These are phyloP conservation scores for Baronia brevicornis DNA, from an alignment of 2,888 invertebrate species.

Conservation along the genomic window DNA sequence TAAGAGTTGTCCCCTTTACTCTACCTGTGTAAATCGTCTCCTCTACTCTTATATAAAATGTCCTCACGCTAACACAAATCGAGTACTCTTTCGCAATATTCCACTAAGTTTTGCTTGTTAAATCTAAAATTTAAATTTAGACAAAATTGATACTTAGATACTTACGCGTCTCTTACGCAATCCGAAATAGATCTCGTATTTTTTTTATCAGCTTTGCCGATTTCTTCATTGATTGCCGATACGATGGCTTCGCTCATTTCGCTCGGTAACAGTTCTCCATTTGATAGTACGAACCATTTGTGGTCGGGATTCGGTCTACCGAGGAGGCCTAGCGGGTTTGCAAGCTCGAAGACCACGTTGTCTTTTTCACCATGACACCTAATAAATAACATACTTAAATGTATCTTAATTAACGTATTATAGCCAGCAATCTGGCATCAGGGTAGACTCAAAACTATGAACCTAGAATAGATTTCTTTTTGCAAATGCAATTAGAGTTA, in stretches of 20 bases:
- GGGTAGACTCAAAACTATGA: too few species aligned
- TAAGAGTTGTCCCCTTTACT: background rate
- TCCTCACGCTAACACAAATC: too few species aligned
- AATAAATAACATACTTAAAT: conserved; percentile 19
- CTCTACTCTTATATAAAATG: too few species aligned
- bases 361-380: conserved; percentile 81
- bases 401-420: too few species aligned
- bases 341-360: conserved; percentile 76
- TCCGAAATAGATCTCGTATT: conserved; percentile 40
- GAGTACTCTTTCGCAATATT: too few species aligned
- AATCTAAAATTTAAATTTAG: too few species aligned
- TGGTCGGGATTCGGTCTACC: conserved; percentile 42
- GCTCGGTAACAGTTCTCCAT: conserved; percentile 41
- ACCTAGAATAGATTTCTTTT: background rate
- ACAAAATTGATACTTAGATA: conserved; percentile 19
- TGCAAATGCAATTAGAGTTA: background rate
- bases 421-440: too few species aligned
- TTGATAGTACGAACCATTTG: conserved; percentile 44
- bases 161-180: conserved; percentile 40
- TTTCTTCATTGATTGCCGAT: conserved; percentile 33
- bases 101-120: too few species aligned
- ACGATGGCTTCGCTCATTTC: conserved; percentile 33
- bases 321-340: conserved; percentile 56
- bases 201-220: conserved; percentile 43
- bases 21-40: too few species aligned